Evolutionary conservation across 1,140 invertebrate genomes (phyloP).

Genomic region (Cepaea nemoralis): DNA sequence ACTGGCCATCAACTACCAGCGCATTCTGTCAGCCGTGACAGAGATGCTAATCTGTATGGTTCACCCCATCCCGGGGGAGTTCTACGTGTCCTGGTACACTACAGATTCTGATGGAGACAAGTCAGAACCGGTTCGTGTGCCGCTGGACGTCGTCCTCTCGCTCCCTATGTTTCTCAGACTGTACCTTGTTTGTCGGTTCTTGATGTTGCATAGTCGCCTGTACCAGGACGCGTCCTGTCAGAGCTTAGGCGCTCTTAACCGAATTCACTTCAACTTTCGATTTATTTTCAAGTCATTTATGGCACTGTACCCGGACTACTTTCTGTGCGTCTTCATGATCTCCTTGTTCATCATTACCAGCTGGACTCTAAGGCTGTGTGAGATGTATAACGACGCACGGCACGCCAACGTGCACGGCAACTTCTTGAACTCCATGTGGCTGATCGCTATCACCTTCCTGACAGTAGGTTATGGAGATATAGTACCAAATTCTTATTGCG

Average conservation of each 20-base stretch:
- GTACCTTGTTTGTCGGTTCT: slow-evolving; percentile 65
- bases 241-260: slow-evolving; percentile 70
- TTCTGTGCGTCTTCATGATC: slow-evolving; percentile 65
- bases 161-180: slow-evolving; percentile 71
- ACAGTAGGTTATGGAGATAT: slow-evolving; percentile 72
- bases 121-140: slow-evolving; percentile 36
- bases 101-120: slow-evolving; percentile 39
- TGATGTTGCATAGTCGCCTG: slow-evolving; percentile 69
- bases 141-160: slow-evolving; percentile 66
- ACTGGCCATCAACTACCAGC: slow-evolving; percentile 58
- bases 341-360: slow-evolving; percentile 63
- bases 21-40: slow-evolving; percentile 56
- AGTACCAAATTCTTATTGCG: slow-evolving; percentile 70
- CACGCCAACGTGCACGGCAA: slow-evolving; percentile 56
- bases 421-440: slow-evolving; percentile 70
- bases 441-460: slow-evolving; percentile 71
- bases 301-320: slow-evolving; percentile 70
- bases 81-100: slow-evolving; percentile 42
- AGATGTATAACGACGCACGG: slow-evolving; percentile 58
- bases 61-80: slow-evolving; percentile 68
- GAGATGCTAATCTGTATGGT: slow-evolving; percentile 68
- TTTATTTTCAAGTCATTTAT: slow-evolving; percentile 72
- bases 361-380: slow-evolving; percentile 68
- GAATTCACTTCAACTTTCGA: slow-evolving; percentile 68
- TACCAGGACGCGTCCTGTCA: slow-evolving; percentile 70